Conservation (phyloP, 2,797 vertebrate genomes). For the Pseudomugil tenellus region DNA sequence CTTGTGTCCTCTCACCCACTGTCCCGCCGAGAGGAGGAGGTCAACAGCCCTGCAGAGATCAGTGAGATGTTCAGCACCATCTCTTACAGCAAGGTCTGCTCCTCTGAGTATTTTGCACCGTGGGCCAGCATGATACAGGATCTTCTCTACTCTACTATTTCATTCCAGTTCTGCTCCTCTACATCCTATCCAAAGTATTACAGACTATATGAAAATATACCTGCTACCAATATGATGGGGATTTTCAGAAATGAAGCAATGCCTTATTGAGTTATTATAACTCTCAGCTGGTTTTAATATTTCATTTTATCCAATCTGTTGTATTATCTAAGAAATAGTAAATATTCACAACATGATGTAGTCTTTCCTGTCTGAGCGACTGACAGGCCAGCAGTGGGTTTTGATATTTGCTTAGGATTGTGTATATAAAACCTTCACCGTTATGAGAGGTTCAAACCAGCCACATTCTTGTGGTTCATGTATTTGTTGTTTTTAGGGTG, state of each 20-base stretch:
- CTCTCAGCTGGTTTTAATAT: not conserved
- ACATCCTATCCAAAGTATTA: not conserved
- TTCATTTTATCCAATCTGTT: not conserved
- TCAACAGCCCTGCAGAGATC: slow-evolving; percentile 88
- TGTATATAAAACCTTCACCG: not conserved
- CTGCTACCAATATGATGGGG: not conserved
- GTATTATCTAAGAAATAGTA: too few relatives aligned
- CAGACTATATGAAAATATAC: not conserved
- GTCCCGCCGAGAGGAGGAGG: slow-evolving; percentile 82
- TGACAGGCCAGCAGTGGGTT: slow-evolving; percentile 2
- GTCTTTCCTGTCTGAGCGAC: not conserved
- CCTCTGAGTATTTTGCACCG: not conserved
- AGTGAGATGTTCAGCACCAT: slow-evolving; percentile 91
- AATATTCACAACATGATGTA: too few relatives aligned
- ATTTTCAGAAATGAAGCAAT: not conserved
- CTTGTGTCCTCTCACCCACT: slow-evolving; percentile 91
- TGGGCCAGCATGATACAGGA: not conserved
- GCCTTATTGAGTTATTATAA: not conserved
- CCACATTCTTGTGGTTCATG: slow-evolving; percentile 25
- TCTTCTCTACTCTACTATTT: not conserved
- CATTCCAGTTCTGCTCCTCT: not conserved
- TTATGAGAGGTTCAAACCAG: slow-evolving; percentile 9
- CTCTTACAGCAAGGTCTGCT: slow-evolving; percentile 92
- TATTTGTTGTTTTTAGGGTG: slow-evolving; percentile 83
- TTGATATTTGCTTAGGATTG: slow-evolving; percentile 9